These are phyloP conservation scores for Falcaria lacertinaria DNA, from an alignment of 2,888 invertebrate genomes.

Conservation along the genomic window DNA sequence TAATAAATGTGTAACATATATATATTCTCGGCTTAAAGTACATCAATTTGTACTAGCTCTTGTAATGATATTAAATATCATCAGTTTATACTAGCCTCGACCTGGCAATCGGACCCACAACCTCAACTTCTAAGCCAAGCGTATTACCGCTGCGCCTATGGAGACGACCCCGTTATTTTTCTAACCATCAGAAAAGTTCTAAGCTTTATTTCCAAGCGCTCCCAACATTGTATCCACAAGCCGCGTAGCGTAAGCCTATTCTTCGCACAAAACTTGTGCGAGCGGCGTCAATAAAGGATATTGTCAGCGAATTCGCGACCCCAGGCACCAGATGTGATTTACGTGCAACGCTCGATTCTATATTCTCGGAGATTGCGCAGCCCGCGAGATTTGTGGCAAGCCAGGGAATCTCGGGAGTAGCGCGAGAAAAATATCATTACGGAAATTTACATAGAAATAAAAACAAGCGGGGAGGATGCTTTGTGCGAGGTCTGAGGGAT, in stretches of 20 bases:
- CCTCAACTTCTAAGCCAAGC: no score
- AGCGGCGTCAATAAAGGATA: conserved; percentile 3
- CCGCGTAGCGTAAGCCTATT: neutral
- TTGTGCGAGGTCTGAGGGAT: neutral
- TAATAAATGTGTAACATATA: no score
- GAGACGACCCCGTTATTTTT: no score
- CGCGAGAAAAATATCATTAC: conserved; percentile 77
- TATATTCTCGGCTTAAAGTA: no score
- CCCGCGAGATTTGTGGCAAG: conserved; percentile 19
- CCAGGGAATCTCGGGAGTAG: conserved; percentile 36
- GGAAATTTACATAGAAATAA: conserved; percentile 74
- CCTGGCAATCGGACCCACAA: no score
- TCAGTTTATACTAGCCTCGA: no score
- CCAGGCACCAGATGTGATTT: conserved; percentile 43
- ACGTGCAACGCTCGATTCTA: conserved; percentile 31
- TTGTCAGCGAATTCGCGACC: conserved; percentile 36
- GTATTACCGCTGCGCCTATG: no score
- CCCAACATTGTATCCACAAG: neutral
- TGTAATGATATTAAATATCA: no score
- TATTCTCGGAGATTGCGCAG: conserved; percentile 14
- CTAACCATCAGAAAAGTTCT: no score
- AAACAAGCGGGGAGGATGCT: conserved; percentile 16
- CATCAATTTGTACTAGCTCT: no score
- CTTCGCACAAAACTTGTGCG: neutral
- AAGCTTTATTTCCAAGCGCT: no score